Base-by-base conservation (phyloP, 2,797 vertebrate genomes). In the Thaleichthys pacificus region DNA sequence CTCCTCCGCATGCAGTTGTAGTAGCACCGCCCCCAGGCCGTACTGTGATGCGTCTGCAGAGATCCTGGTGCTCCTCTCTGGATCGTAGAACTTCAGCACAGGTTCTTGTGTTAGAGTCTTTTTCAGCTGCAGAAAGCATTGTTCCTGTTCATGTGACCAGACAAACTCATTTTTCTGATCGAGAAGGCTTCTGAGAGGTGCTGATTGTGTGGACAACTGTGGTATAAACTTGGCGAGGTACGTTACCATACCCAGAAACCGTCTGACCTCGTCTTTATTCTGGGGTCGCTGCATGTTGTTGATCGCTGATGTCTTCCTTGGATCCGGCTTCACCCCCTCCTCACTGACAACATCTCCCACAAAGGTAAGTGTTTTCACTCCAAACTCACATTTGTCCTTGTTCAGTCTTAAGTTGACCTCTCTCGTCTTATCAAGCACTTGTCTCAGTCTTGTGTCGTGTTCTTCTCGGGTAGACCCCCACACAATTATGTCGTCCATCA, bases 391-490 rank as follows among this genome's bases (percentile, higher is more conserved):
- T 73, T 77, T 70, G 4, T 66, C 26, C 9, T 30, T 63, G 61
- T 74, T 78, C 11, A 78, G 21, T n/a, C 74, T 71, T 26, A 78
- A 49, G 47, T 71, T 78, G 11, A 42, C 30, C 5, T 22, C 24
- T 56, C 47, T 22, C 61, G 22, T 66, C 8, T 11, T 8, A 1
- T 80, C 47, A 4, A 75, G 47, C 3, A 77, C 47, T 22, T 66
- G 22, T 66, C 8, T 11, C 5, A 71, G 28, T 32, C 49, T 5
- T 47, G 4, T 7, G 9, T 67, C 32, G 26, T 73, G 65, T n/a
- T 73, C 56, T 30, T 68, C 35, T 51, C 28, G 24, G 11, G 21
- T 47, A 14, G 51, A 68, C 26, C 35, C 65, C 35, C 24, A 73
- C 3, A 73, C 15, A 4, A 68, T 73, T 3, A 68, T 51, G 2